These are phyloP conservation scores for Carcharodon carcharias DNA, from an alignment of 2,797 vertebrate species.

Conservation along the genomic window DNA sequence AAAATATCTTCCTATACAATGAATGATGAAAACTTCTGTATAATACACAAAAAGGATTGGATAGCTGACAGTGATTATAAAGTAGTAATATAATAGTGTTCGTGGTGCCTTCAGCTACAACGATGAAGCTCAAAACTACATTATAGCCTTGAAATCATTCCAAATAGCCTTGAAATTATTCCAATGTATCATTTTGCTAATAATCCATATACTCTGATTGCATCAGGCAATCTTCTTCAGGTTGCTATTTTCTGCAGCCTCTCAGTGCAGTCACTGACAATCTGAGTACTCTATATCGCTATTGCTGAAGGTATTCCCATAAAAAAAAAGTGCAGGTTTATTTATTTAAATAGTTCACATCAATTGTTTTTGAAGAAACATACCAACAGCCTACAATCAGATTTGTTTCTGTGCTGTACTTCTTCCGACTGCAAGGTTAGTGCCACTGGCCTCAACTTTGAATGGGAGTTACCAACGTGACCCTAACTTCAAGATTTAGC, in stretches of 20 bases:
- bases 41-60: not conserved
- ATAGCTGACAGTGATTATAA: not conserved
- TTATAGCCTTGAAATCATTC: not conserved
- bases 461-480: too few species aligned
- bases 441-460: too few species aligned
- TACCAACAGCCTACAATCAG: not conserved
- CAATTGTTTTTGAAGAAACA: not conserved
- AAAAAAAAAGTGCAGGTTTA: not conserved
- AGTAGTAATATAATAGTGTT: not conserved
- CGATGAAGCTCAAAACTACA: not conserved
- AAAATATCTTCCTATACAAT: not conserved
- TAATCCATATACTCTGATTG: slow-evolving; percentile 11
- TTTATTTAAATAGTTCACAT: slow-evolving; percentile 13
- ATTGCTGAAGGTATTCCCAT: not conserved
- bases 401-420: not conserved
- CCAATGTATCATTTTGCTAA: not conserved
- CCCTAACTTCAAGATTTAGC: too few species aligned
- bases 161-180: not conserved
- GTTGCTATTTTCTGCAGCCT: not conserved
- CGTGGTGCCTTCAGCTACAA: not conserved
- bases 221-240: not conserved
- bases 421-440: not conserved
- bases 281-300: not conserved
- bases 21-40: not conserved
- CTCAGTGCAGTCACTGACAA: not conserved